These are phyloP conservation scores for Rhopilema esculentum DNA, from an alignment of 30 jellyfish, hydroid and myxozoan genomes.

Conservation along the genomic window DNA sequence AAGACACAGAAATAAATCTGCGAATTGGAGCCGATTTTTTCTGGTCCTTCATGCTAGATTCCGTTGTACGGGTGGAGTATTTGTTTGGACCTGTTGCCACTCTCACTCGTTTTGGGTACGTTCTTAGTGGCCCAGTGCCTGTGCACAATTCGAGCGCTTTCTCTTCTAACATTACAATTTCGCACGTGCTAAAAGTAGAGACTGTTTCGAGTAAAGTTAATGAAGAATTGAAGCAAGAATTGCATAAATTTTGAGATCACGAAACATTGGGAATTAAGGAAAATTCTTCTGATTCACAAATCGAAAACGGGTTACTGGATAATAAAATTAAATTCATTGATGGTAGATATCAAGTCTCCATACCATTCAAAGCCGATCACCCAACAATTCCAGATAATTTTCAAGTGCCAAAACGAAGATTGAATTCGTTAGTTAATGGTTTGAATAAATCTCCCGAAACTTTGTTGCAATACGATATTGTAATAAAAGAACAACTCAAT, in stretches of 20 bases:
- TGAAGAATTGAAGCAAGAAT: not conserved
- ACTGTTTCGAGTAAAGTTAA: not conserved
- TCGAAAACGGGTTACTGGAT: not conserved
- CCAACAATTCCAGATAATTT: constrained; percentile 32
- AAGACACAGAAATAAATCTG: constrained; percentile 9
- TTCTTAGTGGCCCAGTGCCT: constrained; percentile 36
- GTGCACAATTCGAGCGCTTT: not conserved
- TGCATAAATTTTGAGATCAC: constrained; percentile 31
- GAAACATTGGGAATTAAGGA: constrained; percentile 49
- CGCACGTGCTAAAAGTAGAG: constrained; percentile 21
- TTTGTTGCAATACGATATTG: constrained; percentile 1
- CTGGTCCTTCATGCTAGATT: constrained; percentile 10
- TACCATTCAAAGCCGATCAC: constrained; percentile 52
- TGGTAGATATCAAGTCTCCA: constrained; percentile 12
- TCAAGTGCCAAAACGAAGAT: not conserved
- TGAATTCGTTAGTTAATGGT: not conserved
- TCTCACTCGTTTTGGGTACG: constrained; percentile 44
- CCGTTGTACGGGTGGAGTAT: constrained; percentile 38
- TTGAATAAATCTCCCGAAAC: constrained; percentile 15
- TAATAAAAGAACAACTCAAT: constrained; percentile 1
- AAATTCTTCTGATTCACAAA: not conserved
- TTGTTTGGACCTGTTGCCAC: constrained; percentile 35
- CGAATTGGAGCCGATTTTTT: constrained; percentile 47
- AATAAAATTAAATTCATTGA: constrained; percentile 10
- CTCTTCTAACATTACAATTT: not conserved